Percentiles rank a stretch among this genome's conserved stretches.
phyloP scores from a whole-genome alignment of 2,888 invertebrate species.

The Chrysina gloriosa region DNA sequence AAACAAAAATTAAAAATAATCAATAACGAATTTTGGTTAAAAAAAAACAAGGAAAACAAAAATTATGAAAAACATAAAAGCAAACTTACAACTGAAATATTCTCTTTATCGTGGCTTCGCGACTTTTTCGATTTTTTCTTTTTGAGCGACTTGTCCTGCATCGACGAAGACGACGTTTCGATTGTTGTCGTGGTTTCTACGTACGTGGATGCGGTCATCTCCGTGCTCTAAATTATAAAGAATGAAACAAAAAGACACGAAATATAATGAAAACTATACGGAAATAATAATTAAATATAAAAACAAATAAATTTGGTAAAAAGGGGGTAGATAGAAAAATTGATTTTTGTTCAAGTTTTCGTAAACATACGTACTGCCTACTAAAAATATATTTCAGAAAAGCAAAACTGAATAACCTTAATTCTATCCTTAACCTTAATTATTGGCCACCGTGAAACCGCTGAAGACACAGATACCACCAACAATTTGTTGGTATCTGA shows the following conservation, averaged over 20 bases:
- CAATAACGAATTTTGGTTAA: too few relatives aligned
- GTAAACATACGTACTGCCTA: too few relatives aligned
- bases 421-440: too few relatives aligned
- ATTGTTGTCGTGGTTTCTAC: constrained; percentile 59
- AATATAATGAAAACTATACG: constrained; percentile 42
- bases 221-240: constrained; percentile 59
- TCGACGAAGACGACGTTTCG: constrained; percentile 25
- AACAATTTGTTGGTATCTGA: too few relatives aligned
- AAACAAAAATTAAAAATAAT: too few relatives aligned
- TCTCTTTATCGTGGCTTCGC: constrained; percentile 74
- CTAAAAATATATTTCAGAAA: too few relatives aligned
- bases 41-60: too few relatives aligned
- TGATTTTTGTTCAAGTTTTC: too few relatives aligned
- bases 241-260: constrained; percentile 44
- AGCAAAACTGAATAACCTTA: too few relatives aligned
- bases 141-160: constrained; percentile 59
- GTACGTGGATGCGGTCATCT: constrained; percentile 59
- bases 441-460: too few relatives aligned
- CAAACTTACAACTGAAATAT: constrained; percentile 75
- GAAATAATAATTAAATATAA: constrained; percentile 26
- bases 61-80: constrained; percentile 44
- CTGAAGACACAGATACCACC: too few relatives aligned
- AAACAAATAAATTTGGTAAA: constrained; percentile 17
- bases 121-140: constrained; percentile 74
- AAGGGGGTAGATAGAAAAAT: not conserved